Evolutionary conservation across 2,113 vertebrate genomes (phyloP), one percentile per base, ranked within the genome.

Genomic region (Polypterus senegalus): DNA sequence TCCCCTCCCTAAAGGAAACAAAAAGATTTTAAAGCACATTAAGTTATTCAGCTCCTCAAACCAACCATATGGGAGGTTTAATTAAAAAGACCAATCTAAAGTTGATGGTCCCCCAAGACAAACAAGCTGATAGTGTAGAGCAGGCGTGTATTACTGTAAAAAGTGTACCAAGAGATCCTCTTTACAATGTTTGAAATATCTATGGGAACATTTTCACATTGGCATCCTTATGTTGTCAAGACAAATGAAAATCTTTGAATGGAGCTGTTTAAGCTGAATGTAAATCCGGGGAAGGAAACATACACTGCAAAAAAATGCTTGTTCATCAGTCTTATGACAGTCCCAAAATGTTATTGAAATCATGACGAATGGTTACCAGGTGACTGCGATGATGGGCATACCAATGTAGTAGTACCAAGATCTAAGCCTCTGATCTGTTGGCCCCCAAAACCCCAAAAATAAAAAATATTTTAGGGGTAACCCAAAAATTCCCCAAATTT

Each of bases 181-280:
- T 98, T 58, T 98, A 98, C 69, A 96, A 97, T 77, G 93, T 97
- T 63, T n/a, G n/a, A n/a, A n/a, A 98, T 88, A 98, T 98, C 83
- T 98, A 98, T 85, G 96, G 84, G 96, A 98, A 94, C 96, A 98
- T 85, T 98, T 98, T 83, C 93, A 76, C 96, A 97, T 3, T 97
- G 71, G 96, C 96, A 57, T 87, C 93, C 96, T 61, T 98, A 97
- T 52, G 78, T 98, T 72, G 93, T 87, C 6, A 97, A 91, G 79
- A 88, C 91, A 58, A 89, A 90, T 45, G 94, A 43, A 98, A 95
- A 69, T 90, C 88, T 5, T 81, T 94, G 66, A 94, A 92, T 45
- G 89, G 87, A 61, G 88, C 89, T 3, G 86, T 90, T 56, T 74
- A n/a, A 83, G 1, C 58, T 85, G 63, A 80, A 81, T 58, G 70